A percentile compares a stretch with the other conserved stretches of the same genome.
These are phyloP conservation scores for Pseudopodoces humilis DNA, from an alignment of 2,113 vertebrate genomes.

Conservation along the genomic window DNA sequence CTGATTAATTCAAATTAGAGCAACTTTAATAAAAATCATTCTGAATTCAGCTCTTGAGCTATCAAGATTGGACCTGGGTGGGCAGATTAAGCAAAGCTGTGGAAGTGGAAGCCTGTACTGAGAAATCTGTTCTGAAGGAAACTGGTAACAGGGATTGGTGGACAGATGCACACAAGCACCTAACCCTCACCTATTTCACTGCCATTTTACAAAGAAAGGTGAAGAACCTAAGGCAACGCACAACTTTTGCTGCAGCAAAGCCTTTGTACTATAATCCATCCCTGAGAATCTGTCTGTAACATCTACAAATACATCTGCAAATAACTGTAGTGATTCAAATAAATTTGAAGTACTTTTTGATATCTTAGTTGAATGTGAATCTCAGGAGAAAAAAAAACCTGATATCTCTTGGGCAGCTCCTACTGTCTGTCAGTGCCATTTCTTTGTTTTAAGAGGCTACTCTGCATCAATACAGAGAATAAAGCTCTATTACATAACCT, in stretches of 20 bases:
- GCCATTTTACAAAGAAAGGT: neutral
- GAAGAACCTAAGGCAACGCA: neutral
- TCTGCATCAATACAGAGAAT: neutral
- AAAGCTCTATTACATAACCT: neutral
- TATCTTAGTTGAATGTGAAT: neutral
- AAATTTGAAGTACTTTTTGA: neutral
- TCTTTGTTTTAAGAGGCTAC: neutral
- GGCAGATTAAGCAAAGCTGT: neutral
- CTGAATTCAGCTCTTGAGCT: neutral
- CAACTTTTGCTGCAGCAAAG: neutral
- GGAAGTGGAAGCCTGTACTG: neutral
- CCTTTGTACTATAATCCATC: neutral
- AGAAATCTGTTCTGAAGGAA: neutral
- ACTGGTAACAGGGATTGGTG: neutral
- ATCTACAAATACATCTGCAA: neutral
- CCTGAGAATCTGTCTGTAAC: neutral
- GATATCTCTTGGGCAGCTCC: neutral
- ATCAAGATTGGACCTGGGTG: neutral
- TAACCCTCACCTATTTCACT: neutral
- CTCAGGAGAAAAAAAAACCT: neutral
- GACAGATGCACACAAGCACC: neutral
- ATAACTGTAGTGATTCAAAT: neutral
- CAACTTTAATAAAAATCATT: neutral
- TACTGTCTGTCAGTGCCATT: too few relatives aligned
- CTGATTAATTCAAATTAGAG: neutral